phyloP scores from a whole-genome alignment of 2,888 invertebrate species.

The Drosophila niveifrons region DNA sequence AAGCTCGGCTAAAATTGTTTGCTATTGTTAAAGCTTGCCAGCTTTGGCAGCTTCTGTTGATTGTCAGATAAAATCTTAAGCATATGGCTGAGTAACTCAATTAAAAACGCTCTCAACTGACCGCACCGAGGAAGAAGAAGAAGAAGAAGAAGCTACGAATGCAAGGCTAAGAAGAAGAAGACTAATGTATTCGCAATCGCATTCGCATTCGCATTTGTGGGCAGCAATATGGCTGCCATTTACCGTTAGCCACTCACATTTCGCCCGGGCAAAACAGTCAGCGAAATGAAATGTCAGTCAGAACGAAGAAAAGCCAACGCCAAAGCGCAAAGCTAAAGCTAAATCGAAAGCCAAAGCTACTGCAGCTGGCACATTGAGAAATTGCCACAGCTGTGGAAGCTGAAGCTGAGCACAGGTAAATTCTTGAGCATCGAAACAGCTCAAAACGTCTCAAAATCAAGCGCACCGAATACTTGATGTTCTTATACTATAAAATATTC shows the following conservation, averaged over 20 bases:
- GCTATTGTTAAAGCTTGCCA: no score
- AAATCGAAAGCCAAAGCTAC: neutral
- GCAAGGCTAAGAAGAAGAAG: neutral
- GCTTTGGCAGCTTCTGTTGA: no score
- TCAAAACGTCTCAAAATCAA: no score
- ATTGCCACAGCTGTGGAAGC: neutral
- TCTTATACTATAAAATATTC: neutral
- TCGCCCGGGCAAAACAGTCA: neutral
- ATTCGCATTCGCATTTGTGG: no score
- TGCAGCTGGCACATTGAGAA: conserved; percentile 1
- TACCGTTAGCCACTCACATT: conserved; percentile 8
- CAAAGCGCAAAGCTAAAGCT: neutral
- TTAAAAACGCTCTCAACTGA: conserved; percentile 4
- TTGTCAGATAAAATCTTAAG: neutral
- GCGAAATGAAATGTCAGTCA: neutral
- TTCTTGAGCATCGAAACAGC: conserved; percentile 3
- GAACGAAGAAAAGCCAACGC: no score
- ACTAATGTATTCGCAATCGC: no score
- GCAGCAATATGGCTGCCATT: conserved; percentile 11
- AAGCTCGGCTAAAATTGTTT: neutral
- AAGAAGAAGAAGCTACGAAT: neutral
- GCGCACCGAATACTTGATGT: neutral
- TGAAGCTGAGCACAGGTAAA: conserved; percentile 13
- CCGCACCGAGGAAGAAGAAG: neutral
- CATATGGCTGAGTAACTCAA: neutral